These are phyloP conservation scores for Paradoxurus hermaphroditus DNA, from an alignment of 2,113 vertebrate genomes.

Conservation along the genomic window DNA sequence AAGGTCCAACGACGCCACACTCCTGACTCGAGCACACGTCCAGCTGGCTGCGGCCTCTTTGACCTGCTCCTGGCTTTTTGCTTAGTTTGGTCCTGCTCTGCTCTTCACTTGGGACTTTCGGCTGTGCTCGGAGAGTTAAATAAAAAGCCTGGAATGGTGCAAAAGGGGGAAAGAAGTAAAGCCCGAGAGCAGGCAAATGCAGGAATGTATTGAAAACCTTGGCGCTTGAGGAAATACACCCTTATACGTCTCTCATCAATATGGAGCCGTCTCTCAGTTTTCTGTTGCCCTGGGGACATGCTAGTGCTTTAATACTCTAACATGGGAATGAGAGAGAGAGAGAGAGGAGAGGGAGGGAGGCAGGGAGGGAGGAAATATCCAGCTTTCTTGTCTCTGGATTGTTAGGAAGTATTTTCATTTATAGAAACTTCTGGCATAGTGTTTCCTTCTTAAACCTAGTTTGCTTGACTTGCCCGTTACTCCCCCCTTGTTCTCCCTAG, in stretches of 20 bases:
- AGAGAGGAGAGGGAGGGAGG: background rate
- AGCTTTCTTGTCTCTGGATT: slow-evolving; percentile 26
- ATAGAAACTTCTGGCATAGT: background rate
- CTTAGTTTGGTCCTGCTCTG: background rate
- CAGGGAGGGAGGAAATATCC: background rate
- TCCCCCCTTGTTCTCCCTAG: background rate
- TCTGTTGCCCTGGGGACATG: background rate
- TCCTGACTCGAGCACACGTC: rapidly evolving
- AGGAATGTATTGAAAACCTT: background rate
- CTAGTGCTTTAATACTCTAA: slow-evolving; percentile 19
- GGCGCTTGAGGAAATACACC: background rate
- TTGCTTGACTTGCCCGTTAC: background rate
- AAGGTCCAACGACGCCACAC: rapidly evolving
- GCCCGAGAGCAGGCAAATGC: background rate
- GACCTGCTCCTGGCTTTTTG: background rate
- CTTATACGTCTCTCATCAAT: background rate
- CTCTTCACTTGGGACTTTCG: background rate
- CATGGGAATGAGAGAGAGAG: slow-evolving; percentile 46
- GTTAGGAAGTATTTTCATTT: background rate
- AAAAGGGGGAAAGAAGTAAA: slow-evolving; percentile 13
- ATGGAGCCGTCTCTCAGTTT: slow-evolving; percentile 41
- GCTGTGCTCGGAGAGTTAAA: background rate
- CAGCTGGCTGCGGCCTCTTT: background rate
- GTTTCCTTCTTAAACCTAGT: background rate
- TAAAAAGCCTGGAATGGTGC: slow-evolving; percentile 23